Conservation (phyloP, 2,797 vertebrate genomes). For the Zalophus californianus region DNA sequence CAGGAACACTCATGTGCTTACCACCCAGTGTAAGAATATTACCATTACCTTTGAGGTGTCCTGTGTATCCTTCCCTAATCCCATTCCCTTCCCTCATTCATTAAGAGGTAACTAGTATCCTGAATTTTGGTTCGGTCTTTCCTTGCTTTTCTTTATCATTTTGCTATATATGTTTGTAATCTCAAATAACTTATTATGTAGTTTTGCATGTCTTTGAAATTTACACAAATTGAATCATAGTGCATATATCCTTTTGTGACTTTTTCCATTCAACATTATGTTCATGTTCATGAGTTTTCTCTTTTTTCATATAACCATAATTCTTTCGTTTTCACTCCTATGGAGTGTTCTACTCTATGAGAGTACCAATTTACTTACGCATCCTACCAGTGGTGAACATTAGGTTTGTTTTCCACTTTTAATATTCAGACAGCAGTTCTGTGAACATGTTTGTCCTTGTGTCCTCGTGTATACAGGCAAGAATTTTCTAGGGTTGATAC, state of each 20-base stretch:
- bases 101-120: background rate
- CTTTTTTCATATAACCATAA: background rate
- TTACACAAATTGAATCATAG: slow-evolving; percentile 16
- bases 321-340: background rate
- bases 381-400: background rate
- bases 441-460: background rate
- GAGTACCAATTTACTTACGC: background rate
- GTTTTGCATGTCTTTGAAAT: slow-evolving; percentile 20
- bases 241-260: background rate
- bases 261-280: background rate
- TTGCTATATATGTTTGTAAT: background rate
- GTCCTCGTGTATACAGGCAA: background rate
- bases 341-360: background rate
- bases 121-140: background rate
- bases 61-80: background rate
- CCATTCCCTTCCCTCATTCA: background rate
- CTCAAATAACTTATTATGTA: background rate
- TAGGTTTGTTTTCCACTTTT: background rate
- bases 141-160: slow-evolving; percentile 31
- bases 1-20: too few relatives aligned
- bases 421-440: background rate
- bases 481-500: background rate
- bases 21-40: background rate
- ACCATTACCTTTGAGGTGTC: background rate
- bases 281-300: background rate